phyloP scores from a whole-genome alignment of 2,797 vertebrate genomes.

The Parambassis ranga region DNA sequence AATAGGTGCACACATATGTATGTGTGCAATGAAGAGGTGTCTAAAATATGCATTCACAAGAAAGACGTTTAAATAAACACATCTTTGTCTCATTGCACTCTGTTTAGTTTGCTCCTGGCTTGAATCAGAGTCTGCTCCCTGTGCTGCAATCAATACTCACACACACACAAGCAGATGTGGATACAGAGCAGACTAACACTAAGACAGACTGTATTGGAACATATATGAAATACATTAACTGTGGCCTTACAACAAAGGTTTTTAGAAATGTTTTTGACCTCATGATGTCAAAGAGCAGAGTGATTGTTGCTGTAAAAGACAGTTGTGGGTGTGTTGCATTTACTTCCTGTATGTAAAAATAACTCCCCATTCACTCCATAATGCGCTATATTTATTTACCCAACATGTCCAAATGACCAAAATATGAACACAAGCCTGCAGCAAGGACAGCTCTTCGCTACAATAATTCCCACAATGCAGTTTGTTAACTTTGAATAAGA shows the following conservation, averaged over 20 bases:
- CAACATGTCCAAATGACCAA: too few species aligned
- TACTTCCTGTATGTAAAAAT: slow-evolving; percentile 6
- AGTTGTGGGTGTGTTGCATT: slow-evolving; percentile 3
- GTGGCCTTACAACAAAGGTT: too few species aligned
- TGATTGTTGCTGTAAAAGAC: not conserved
- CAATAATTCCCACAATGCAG: too few species aligned
- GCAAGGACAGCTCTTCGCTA: too few species aligned
- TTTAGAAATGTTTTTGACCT: too few species aligned
- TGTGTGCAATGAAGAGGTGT: slow-evolving; percentile 4
- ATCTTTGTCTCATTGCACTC: slow-evolving; percentile 43
- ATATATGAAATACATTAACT: too few species aligned
- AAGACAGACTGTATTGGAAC: too few species aligned
- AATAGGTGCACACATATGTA: slow-evolving; percentile 24
- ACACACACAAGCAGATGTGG: too few species aligned
- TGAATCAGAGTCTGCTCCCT: slow-evolving; percentile 11
- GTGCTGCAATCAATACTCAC: not conserved
- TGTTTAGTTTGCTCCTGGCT: slow-evolving; percentile 35
- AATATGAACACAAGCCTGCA: too few species aligned
- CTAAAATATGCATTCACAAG: not conserved
- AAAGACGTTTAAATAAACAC: slow-evolving; percentile 38
- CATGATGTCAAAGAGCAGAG: not conserved
- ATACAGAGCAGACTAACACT: too few species aligned
- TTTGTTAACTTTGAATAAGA: too few species aligned
- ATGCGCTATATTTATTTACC: not conserved
- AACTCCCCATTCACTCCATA: not conserved